Percentiles rank a stretch among this genome's conserved stretches.
Evolutionary conservation across 2,888 invertebrate species (phyloP).

Genomic region (Melieria picta): DNA sequence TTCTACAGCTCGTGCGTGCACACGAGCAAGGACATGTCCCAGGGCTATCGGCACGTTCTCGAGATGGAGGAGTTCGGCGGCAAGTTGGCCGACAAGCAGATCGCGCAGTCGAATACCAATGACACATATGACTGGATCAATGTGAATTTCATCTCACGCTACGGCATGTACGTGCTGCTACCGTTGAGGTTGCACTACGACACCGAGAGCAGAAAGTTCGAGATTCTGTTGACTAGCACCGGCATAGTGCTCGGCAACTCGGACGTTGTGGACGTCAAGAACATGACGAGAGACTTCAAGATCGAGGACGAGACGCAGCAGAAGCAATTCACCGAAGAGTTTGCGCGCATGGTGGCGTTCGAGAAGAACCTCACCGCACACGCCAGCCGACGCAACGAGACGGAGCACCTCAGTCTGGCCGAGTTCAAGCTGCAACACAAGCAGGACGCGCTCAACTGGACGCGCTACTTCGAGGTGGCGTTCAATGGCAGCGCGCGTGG

Average conservation of each 20-base stretch:
- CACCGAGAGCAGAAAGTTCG: slow-evolving; percentile 49
- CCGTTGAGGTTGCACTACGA: slow-evolving; percentile 54
- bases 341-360: slow-evolving; percentile 45
- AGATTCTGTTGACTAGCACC: slow-evolving; percentile 47
- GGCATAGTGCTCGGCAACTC: slow-evolving; percentile 38
- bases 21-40: slow-evolving; percentile 48
- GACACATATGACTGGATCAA: slow-evolving; percentile 52
- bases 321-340: slow-evolving; percentile 32
- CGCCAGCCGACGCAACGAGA: slow-evolving; percentile 43
- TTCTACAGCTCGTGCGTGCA: slow-evolving; percentile 54
- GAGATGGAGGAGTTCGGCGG: slow-evolving; percentile 39
- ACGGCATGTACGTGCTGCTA: slow-evolving; percentile 52
- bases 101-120: slow-evolving; percentile 34
- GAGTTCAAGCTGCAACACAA: slow-evolving; percentile 52
- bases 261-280: slow-evolving; percentile 45
- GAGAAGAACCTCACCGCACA: slow-evolving; percentile 52
- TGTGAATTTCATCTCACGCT: slow-evolving; percentile 56
- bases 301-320: slow-evolving; percentile 39
- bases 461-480: slow-evolving; percentile 52
- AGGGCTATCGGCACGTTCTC: slow-evolving; percentile 46
- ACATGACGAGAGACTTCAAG: slow-evolving; percentile 51
- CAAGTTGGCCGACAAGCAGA: slow-evolving; percentile 14
- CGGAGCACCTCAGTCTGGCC: slow-evolving; percentile 44
- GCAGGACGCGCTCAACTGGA: slow-evolving; percentile 59
- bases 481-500: slow-evolving; percentile 53